Conservation (phyloP, 2,797 vertebrate genomes). For the Phyllotis vaccarum region DNA sequence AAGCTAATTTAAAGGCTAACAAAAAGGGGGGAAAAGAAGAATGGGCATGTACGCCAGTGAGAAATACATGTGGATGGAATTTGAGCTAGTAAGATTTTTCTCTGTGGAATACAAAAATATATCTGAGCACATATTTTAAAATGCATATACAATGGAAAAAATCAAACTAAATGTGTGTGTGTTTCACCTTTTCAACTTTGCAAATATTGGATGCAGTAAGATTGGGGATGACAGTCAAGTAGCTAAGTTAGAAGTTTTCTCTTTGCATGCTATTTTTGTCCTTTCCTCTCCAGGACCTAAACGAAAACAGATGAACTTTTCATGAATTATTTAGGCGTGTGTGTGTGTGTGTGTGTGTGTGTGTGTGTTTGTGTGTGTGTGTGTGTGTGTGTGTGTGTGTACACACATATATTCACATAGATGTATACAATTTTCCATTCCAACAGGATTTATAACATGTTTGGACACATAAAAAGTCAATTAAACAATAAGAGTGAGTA, state of each 20-base stretch:
- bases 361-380: too few species aligned
- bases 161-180: slow-evolving; percentile 70
- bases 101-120: slow-evolving; percentile 66
- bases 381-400: too few species aligned
- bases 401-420: neutral
- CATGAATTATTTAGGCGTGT: neutral
- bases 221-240: slow-evolving; percentile 73
- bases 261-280: slow-evolving; percentile 63
- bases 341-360: too few species aligned
- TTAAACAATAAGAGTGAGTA: neutral
- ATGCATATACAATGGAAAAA: slow-evolving; percentile 73
- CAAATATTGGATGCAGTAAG: slow-evolving; percentile 66
- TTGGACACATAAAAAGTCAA: neutral
- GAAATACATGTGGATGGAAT: slow-evolving; percentile 66
- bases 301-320: slow-evolving; percentile 72
- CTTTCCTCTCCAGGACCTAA: slow-evolving; percentile 68
- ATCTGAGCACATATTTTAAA: slow-evolving; percentile 74
- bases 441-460: neutral
- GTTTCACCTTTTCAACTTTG: slow-evolving; percentile 78
- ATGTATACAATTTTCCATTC: neutral
- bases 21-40: slow-evolving; percentile 44
- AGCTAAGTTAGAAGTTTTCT: slow-evolving; percentile 69
- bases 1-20: slow-evolving; percentile 57
- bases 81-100: slow-evolving; percentile 65
- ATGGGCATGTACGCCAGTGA: slow-evolving; percentile 34